Evolutionary conservation across 2,113 vertebrate species (phyloP).

Genomic region (Podocnemis expansa): DNA sequence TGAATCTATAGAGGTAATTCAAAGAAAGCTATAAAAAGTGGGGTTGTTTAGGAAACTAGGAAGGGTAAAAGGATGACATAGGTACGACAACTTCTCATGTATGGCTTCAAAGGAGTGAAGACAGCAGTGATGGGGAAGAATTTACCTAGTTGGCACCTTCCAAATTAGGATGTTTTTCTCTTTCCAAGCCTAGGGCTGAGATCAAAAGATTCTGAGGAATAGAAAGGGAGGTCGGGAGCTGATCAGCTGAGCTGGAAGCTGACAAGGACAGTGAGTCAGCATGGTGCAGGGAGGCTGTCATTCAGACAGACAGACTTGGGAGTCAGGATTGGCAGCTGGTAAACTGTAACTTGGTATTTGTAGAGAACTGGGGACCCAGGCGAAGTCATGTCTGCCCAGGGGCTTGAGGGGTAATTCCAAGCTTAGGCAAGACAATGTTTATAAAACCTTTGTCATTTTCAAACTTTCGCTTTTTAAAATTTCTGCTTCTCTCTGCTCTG

Average conservation of each 20-base stretch:
- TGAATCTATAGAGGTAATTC: not conserved
- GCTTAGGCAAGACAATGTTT: not conserved
- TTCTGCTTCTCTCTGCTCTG: not conserved
- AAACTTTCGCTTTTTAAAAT: not conserved
- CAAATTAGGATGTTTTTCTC: not conserved
- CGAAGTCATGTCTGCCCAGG: not conserved
- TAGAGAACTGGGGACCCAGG: not conserved
- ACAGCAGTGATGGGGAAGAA: not conserved
- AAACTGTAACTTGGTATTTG: not conserved
- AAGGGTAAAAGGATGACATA: not conserved
- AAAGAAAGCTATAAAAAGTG: not conserved
- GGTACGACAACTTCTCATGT: not conserved
- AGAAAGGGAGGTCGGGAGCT: not conserved
- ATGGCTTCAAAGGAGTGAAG: not conserved
- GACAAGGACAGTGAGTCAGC: not conserved
- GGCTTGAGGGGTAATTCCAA: not conserved
- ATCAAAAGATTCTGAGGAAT: not conserved
- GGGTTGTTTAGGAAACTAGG: not conserved
- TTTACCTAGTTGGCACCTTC: not conserved
- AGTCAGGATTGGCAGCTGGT: not conserved
- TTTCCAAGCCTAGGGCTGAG: not conserved
- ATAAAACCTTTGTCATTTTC: not conserved
- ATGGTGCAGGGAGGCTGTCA: not conserved
- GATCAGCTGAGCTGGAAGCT: not conserved
- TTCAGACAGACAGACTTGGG: not conserved